Evolutionary conservation across 2,797 vertebrate species (phyloP), one percentile per base, ranked within the genome.

Genomic region (Pseudochaenichthys georgianus): DNA sequence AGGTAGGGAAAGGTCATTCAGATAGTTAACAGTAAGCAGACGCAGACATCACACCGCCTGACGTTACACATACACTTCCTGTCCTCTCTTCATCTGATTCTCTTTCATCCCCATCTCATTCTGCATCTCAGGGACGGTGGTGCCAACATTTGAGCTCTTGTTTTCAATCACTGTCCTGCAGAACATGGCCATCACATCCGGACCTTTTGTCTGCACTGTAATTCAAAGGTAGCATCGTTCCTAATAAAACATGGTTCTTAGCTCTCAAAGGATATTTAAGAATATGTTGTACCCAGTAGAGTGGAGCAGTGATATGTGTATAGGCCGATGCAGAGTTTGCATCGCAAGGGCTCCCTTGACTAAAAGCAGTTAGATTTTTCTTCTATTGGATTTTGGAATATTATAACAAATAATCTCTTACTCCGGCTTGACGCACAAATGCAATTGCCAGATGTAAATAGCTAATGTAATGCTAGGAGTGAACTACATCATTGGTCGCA

Each of bases 1-100:
- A 67, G 41, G 62, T 3, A 78, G 61, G 76, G 69, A 85, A 70
- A 85, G 78, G 70, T 63, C 48, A n/a, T 6, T 60, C 28, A 60
- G 74, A 84, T 34, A 57, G 92, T 90, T 88, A 38, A 94, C 84
- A 91, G 62, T 83, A 85, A 81, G 84, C 94, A 94, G 92, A 89
- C 84, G 12, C 60, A 75, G 72, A 80, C 75, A 85, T 75, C 53
- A 76, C 28, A 38, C 67, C 9, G 60, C 58, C 62, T 85, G 79
- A 90, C 73, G 84, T 73, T 78, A 77, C 75, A 83, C 87, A 86
- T 63, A 66, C 73, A 83, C 87, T 88, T 89, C 87, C 88, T 84
- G 81, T 70, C 78, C 60, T 78, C 46, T 57, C 58, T 72, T 68
- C 55, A 3, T 78, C 53, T 45, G 28, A 21, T 43, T 71, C 70